Evolutionary conservation across 2,888 invertebrate genomes (phyloP), one percentile per base, ranked within the genome.

Genomic region (Byasa hedistus): DNA sequence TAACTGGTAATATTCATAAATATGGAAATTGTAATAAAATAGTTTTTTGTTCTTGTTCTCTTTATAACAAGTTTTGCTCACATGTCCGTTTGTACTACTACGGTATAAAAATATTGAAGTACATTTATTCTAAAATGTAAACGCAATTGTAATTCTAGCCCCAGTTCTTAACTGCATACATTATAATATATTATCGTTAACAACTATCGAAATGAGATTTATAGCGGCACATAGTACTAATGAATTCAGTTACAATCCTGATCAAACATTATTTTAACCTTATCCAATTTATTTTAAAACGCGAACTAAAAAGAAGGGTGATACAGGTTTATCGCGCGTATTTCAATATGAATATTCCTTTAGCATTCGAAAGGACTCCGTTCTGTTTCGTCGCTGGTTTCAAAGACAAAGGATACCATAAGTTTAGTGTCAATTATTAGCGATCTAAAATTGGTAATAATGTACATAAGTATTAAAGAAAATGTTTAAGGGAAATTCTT

Each of bases 151-250:
- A 68, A 71, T 65, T 66, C 65, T 72, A 72, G 73, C 75, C 74
- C 70, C 71, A 71, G 66, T 69, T 69, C 72, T 73, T 77, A 75
- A 76, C 75, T 75, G 85, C 82, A 86, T 86, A 84, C 79, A 87
- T 88, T 86, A 84, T 79, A 85, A 86, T 85, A 86, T 79, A 76
- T 74, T 71, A 72, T 58, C 61, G 70, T 70, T 81, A 83, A 85
- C 85, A 82, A 85, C 3, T 5, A n/a, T n/a, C n/a, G 48, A n/a
- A 48, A 48, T 48, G 48, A n/a, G 48, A 48, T 48, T 48, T 48
- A 48, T 19, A 23, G 21, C 32, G 32, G 58, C 44, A n/a, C 68
- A 74, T 71, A 72, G 70, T 73, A 72, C 76, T 81, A 81, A 81
- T 83, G 80, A 84, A 78, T 78, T 77, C 68, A 77, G 78, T 79